A percentile compares a stretch with the other conserved stretches of the same genome.
Conservation (phyloP, 1,140 invertebrate species). For the Calephelis nemesis region DNA sequence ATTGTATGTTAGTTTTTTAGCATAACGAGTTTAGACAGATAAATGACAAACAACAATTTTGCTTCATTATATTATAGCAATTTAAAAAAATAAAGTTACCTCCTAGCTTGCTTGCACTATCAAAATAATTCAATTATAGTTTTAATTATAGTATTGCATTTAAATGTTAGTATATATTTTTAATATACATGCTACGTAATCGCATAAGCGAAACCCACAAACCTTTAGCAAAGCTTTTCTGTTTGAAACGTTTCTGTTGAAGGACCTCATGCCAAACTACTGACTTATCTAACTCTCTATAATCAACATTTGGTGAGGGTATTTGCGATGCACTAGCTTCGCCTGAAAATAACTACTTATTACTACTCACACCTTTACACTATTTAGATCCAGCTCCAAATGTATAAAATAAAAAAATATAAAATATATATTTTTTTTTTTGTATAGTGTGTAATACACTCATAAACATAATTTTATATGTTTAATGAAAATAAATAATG, state of each 20-base stretch:
- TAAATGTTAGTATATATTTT: conserved; percentile 9
- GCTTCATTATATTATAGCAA: too few relatives aligned
- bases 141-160: too few relatives aligned
- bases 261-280: conserved; percentile 72
- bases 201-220: conserved; percentile 60
- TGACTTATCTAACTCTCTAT: conserved; percentile 75
- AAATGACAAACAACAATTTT: too few relatives aligned
- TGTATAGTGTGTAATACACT: too few relatives aligned
- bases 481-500: too few relatives aligned
- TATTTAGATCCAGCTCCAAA: neutral
- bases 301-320: conserved; percentile 61
- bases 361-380: conserved; percentile 25
- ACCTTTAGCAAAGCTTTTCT: conserved; percentile 66
- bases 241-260: conserved; percentile 50
- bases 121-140: too few relatives aligned
- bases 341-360: conserved; percentile 68
- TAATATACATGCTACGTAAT: conserved; percentile 1
- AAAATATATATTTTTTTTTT: too few relatives aligned
- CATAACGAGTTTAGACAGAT: too few relatives aligned
- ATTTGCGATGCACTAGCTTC: conserved; percentile 51
- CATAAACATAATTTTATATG: too few relatives aligned
- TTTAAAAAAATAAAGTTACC: too few relatives aligned
- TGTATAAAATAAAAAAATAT: neutral
- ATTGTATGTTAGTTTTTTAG: too few relatives aligned
- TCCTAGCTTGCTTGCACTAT: too few relatives aligned